Evolutionary conservation across 2,888 invertebrate genomes (phyloP).

Genomic region (Drosophila pseudotalamancana): DNA sequence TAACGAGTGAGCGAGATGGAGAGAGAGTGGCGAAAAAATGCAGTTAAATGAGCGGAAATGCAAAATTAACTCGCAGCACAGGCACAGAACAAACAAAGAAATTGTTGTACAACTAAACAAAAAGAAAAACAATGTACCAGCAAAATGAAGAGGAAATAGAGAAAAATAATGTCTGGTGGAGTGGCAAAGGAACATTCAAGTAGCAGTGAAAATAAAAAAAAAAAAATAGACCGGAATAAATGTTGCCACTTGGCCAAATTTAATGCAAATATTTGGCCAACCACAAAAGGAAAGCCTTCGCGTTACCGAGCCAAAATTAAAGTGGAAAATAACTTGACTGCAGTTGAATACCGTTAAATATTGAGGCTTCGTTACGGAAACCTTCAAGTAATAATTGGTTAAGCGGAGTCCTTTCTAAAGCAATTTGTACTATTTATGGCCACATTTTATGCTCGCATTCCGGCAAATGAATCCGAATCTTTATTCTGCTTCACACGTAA

Average conservation of each 20-base stretch:
- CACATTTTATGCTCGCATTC: conserved; percentile 12
- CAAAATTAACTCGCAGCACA: conserved; percentile 79
- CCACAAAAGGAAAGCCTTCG: conserved; percentile 46
- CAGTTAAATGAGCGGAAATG: conserved; percentile 79
- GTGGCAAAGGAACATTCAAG: conserved; percentile 12
- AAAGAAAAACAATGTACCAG: conserved; percentile 36
- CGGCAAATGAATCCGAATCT: conserved; percentile 10
- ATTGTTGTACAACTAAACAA: conserved; percentile 65
- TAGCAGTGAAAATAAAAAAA: too few species aligned
- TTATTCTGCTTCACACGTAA: conserved; percentile 17
- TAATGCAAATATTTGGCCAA: conserved; percentile 74
- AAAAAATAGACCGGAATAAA: conserved; percentile 40
- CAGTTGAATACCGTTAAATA: too few species aligned
- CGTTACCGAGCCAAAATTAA: conserved; percentile 15
- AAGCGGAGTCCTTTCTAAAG: neutral
- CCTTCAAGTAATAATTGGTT: neutral
- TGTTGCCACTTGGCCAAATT: conserved; percentile 77
- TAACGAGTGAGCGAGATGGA: neutral
- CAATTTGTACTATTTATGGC: conserved; percentile 11
- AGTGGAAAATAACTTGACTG: neutral
- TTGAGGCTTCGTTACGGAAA: neutral
- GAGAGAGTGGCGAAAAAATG: conserved; percentile 40
- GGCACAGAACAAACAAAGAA: conserved; percentile 75
- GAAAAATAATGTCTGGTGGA: conserved; percentile 37
- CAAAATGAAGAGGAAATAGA: conserved; percentile 66